These are phyloP conservation scores for Rhea pennata DNA, from an alignment of 2,113 vertebrate species.

Conservation along the genomic window DNA sequence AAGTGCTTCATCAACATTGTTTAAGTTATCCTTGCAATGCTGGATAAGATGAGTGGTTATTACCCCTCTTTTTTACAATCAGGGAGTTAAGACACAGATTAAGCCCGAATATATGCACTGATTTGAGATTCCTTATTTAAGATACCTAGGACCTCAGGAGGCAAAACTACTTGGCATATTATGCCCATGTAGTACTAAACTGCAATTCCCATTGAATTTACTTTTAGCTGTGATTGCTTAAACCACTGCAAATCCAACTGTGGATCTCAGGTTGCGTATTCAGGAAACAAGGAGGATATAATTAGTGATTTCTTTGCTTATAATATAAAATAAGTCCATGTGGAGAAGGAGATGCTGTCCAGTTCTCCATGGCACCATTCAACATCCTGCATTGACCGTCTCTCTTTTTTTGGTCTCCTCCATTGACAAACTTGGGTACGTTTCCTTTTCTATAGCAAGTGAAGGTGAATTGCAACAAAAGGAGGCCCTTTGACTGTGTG, in stretches of 20 bases:
- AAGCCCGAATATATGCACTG: not conserved
- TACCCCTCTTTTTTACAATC: not conserved
- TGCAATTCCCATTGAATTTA: not conserved
- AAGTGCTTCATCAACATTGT: constrained; percentile 25
- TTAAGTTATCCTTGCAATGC: constrained; percentile 2
- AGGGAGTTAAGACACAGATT: not conserved
- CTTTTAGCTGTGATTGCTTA: not conserved
- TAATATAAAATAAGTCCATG: not conserved
- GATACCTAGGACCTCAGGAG: not conserved
- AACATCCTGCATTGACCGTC: not conserved
- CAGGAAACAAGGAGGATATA: not conserved
- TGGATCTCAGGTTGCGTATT: not conserved
- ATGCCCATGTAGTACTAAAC: not conserved
- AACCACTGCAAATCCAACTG: not conserved
- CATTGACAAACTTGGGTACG: not conserved
- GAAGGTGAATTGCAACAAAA: not conserved
- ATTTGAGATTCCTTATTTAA: not conserved
- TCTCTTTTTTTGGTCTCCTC: not conserved
- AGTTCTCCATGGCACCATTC: not conserved
- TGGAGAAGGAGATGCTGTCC: not conserved
- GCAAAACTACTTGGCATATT: not conserved
- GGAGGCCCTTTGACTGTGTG: not conserved
- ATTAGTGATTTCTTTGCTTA: not conserved
- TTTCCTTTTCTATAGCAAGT: not conserved
- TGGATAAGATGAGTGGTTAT: not conserved